A percentile compares a stretch with the other conserved stretches of the same genome.
Conservation (phyloP, 1,140 invertebrate genomes). For the Lasaia peninsularis region DNA sequence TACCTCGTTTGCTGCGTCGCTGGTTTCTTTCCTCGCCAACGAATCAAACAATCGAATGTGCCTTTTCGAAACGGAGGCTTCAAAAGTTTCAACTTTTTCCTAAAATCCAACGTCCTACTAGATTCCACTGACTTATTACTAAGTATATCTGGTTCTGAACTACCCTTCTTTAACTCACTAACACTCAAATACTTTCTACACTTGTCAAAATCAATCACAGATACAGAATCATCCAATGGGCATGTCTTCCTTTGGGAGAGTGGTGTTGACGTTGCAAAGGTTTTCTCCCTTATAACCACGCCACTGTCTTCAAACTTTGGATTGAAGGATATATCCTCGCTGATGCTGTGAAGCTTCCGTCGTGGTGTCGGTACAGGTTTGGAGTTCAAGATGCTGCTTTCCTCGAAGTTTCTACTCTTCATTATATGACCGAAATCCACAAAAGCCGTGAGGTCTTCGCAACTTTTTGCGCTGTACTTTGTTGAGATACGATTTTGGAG, state of each 20-base stretch:
- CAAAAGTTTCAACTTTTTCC: conserved; percentile 54
- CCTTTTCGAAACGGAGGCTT: conserved; percentile 61
- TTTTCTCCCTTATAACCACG: conserved; percentile 41
- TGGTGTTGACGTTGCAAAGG: conserved; percentile 61
- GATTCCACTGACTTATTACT: conserved; percentile 40
- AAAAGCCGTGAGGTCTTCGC: conserved; percentile 64
- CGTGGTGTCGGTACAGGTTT: conserved; percentile 37
- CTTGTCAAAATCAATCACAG: conserved; percentile 53
- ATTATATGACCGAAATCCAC: conserved; percentile 47
- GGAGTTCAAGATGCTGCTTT: conserved; percentile 62
- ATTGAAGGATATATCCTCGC: conserved; percentile 40
- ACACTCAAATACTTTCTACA: conserved; percentile 46
- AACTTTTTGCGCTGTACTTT: conserved; percentile 61
- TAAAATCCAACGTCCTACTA: conserved; percentile 45
- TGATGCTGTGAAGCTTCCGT: conserved; percentile 50
- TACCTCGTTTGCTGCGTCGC: conserved; percentile 35
- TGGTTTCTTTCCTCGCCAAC: conserved; percentile 59
- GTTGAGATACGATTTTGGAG: conserved; percentile 27
- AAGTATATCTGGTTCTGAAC: conserved; percentile 60
- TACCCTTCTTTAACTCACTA: conserved; percentile 56
- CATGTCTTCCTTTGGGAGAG: conserved; percentile 57
- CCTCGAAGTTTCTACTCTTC: conserved; percentile 61
- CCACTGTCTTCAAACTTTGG: conserved; percentile 53
- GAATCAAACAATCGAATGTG: conserved; percentile 59
- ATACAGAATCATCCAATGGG: conserved; percentile 44